Base-by-base conservation (phyloP, 2,797 vertebrate genomes). In the Taenioides sp. region DNA sequence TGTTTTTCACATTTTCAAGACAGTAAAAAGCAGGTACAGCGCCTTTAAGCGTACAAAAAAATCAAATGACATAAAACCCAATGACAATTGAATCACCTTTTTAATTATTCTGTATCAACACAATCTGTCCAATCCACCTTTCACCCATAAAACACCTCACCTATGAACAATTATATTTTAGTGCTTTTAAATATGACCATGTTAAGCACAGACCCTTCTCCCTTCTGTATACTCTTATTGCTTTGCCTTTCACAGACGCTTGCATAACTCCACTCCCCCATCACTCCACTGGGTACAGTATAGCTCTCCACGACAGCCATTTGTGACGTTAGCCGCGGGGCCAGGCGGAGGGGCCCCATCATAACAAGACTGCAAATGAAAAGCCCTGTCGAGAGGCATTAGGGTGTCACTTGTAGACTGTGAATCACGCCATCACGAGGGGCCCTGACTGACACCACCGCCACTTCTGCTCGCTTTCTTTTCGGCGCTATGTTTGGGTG, bases 351-450 rank as follows among this genome's bases (percentile, higher is more conserved):
- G 82, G 76, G 80, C 57, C 40, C 81, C 75, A 79, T 89, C 83
- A 88, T 86, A 86, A 88, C 27, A n/a, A 73, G 76, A 79, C 79
- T 79, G 81, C 67, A 77, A 85, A 76, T 72, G 73, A 75, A 75
- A 86, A 82, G 76, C 70, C 78, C 83, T 82, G 77, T 89, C 78
- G 81, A 89, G 87, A 85, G 81, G 73, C 82, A 72, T 80, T 80
- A 70, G 78, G 80, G 71, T 82, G 80, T 86, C 87, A 73, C 80
- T 87, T 83, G 78, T 66, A 62, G 63, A 75, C 50, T 78, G 75
- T 70, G 78, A 88, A 82, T 81, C 69, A 68, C 43, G 25, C 23
- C 68, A 67, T 79, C 64, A 54, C 52, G 10, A 55, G n/a, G 64
- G 23, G 31, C 52, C 58, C 74, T 65, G 57, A 80, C 31, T 16